Base-by-base conservation (phyloP, 92 coral and sea anemone genomes). In the Meandrina meandrites region DNA sequence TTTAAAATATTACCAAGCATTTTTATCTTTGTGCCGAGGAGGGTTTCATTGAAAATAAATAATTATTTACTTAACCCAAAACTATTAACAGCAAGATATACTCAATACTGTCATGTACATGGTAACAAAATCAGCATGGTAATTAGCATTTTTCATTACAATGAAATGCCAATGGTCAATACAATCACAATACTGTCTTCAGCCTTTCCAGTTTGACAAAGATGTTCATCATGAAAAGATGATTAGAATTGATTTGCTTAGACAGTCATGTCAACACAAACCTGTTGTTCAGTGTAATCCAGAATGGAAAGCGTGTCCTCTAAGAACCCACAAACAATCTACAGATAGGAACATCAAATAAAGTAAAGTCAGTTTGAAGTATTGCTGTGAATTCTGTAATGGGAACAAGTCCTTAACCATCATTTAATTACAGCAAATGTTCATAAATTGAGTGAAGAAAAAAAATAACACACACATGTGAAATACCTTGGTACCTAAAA, bases 211-310 rank as follows among this genome's bases (percentile, higher is more conserved):
- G 30, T 60, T 48, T 10, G 22, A 18, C 68, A 60, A 24, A n/a
- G n/a, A n/a, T n/a, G n/a, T 60, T 60, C 30, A 60, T 24, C 68
- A 60, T 60, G 68, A 60, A 64, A n/a, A n/a, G n/a, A 27, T 66
- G 0, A 62, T 50, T 50, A 50, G 3, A 9, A 9, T 8, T 24
- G 27, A 66, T 8, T 62, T 28, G 15, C 10, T 14, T 4, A 67
- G 8, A 37, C 45, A 48, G 53, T 12, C 7, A 69, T 2, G 8
- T 66, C 15, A 66, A 82, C 30, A 37, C 81, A 42, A 85, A 94
- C 98, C 98, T 94, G 98, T 70, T 86, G 92, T 71, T 93, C 92
- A 80, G 94, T 92, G 76, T 89, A 93, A 57, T 90, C 96, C 36
- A 94, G 89, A 78, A 73, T 50, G 60, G 87, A 30, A 11, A 86